Conservation (phyloP, 2,113 vertebrate species). For the Notothenia rossii region DNA sequence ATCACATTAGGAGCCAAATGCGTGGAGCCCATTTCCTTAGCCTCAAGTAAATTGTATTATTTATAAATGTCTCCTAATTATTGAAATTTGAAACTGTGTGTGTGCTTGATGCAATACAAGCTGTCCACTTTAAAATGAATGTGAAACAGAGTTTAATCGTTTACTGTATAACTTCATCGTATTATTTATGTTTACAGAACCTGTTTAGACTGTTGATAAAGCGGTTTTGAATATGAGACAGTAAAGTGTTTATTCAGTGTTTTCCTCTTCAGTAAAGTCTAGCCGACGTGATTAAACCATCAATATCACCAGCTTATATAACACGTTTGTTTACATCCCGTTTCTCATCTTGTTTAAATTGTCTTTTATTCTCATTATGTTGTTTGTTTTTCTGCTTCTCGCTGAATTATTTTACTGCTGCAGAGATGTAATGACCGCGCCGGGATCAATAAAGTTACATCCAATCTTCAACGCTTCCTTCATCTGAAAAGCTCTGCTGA, state of each 20-base stretch:
- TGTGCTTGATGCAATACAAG: constrained; percentile 23
- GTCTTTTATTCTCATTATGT: constrained; percentile 8
- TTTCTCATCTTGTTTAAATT: constrained; percentile 1
- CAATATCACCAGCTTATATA: not conserved
- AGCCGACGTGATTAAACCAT: not conserved
- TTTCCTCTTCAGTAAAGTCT: not conserved
- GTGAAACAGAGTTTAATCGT: constrained; percentile 19
- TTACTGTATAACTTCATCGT: constrained; percentile 16
- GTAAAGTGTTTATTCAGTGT: not conserved
- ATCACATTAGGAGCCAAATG: constrained; percentile 28
- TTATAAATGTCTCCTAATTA: constrained; percentile 37
- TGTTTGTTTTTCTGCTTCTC: not conserved
- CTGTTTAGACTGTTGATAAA: constrained; percentile 12
- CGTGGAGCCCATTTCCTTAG: constrained; percentile 19
- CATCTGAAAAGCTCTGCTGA: not conserved
- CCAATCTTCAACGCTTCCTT: constrained; percentile 21
- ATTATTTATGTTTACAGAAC: constrained; percentile 32
- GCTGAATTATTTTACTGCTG: not conserved
- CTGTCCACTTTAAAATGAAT: constrained; percentile 34
- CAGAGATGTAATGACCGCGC: constrained; percentile 14
- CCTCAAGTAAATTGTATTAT: constrained; percentile 36
- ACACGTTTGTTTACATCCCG: constrained; percentile 19
- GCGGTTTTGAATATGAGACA: not conserved
- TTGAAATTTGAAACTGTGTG: constrained; percentile 27
- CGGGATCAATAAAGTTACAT: constrained; percentile 43